Conservation (phyloP, 2,888 invertebrate species). For the Fissipunctia ypsillon region DNA sequence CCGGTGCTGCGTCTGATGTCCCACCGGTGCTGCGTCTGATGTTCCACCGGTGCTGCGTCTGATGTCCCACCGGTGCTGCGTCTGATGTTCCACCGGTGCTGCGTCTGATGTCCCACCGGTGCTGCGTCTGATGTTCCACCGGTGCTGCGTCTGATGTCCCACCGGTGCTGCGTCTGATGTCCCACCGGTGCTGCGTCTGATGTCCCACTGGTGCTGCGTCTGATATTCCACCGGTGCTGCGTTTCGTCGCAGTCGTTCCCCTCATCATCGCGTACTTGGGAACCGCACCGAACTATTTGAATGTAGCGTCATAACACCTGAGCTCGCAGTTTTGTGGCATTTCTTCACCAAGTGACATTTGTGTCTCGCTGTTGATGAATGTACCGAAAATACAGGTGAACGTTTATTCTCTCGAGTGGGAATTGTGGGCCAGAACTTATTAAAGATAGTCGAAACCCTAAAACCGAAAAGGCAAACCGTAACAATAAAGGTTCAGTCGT, state of each 20-base stretch:
- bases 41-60: no score
- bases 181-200: no score
- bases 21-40: no score
- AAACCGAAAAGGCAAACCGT: constrained; percentile 33
- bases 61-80: no score
- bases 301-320: constrained; percentile 43
- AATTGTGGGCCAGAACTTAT: constrained; percentile 29
- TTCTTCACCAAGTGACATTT: constrained; percentile 48
- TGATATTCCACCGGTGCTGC: no score
- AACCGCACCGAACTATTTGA: constrained; percentile 41
- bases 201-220: no score
- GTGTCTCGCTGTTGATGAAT: constrained; percentile 49
- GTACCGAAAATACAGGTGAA: constrained; percentile 42
- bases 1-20: no score
- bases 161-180: no score
- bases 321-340: constrained; percentile 45
- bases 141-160: no score
- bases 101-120: no score
- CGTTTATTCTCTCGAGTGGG: constrained; percentile 26
- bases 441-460: constrained; percentile 39
- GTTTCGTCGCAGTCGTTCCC: neutral
- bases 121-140: no score
- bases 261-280: constrained; percentile 10
- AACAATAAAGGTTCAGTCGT: constrained; percentile 55
- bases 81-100: no score